phyloP scores from a whole-genome alignment of 2,888 invertebrate species.

The Metacarcinus magister region DNA sequence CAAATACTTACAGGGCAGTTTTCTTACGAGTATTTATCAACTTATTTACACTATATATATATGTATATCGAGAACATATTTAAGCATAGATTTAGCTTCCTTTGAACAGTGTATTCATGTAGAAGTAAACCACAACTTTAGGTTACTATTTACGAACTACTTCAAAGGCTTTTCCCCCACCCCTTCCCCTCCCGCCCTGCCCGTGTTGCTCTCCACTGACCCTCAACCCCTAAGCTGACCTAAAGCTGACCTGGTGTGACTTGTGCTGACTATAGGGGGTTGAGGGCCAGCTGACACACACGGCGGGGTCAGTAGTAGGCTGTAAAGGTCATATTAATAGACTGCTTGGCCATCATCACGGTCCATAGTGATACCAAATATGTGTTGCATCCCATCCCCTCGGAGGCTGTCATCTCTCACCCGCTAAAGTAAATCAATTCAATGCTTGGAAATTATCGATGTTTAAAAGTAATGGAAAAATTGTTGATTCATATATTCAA shows the following conservation, averaged over 20 bases:
- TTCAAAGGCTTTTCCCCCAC: not conserved
- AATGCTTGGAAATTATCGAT: not conserved
- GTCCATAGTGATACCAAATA: not conserved
- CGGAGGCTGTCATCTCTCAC: no score
- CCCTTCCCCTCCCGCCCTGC: not conserved
- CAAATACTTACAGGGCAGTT: constrained; percentile 21
- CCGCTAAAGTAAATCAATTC: no score
- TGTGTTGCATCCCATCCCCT: not conserved
- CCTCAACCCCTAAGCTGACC: not conserved
- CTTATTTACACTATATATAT: not conserved
- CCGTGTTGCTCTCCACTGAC: constrained; percentile 46
- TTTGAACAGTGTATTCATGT: not conserved
- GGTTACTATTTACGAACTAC: constrained; percentile 4
- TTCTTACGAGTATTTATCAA: constrained; percentile 11
- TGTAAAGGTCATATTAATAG: not conserved
- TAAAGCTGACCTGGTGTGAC: constrained; percentile 1
- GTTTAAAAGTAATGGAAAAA: not conserved
- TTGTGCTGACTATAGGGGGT: constrained; percentile 37
- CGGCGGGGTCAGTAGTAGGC: not conserved
- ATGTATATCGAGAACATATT: not conserved
- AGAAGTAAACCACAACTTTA: not conserved
- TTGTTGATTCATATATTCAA: not conserved
- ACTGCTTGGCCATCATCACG: not conserved
- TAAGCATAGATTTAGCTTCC: not conserved
- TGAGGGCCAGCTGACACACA: not conserved